Evolutionary conservation across 2,888 invertebrate species (phyloP).

Genomic region (Melangyna quadrimaculata): DNA sequence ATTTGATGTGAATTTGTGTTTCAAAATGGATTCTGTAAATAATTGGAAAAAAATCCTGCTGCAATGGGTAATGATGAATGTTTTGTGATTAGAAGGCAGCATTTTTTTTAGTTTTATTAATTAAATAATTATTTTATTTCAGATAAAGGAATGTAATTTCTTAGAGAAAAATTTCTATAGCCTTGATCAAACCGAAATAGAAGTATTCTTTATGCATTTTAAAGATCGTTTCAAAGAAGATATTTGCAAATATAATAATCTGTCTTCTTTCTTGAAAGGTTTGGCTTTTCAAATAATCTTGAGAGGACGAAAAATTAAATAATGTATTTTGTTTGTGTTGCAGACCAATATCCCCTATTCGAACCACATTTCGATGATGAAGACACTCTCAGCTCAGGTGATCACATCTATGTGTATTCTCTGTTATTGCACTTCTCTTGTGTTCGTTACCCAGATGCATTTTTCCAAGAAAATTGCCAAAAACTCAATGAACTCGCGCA

Average conservation of each 20-base stretch:
- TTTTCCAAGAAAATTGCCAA: slow-evolving; percentile 78
- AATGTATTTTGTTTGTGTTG: background rate
- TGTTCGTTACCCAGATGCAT: slow-evolving; percentile 75
- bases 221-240: slow-evolving; percentile 42
- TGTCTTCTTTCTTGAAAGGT: slow-evolving; percentile 76
- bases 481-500: slow-evolving; percentile 76
- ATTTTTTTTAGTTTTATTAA: too few relatives aligned
- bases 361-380: slow-evolving; percentile 74
- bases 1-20: background rate
- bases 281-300: background rate
- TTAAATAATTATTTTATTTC: background rate
- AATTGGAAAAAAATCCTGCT: slow-evolving; percentile 75
- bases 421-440: slow-evolving; percentile 79
- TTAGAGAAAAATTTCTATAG: slow-evolving; percentile 73
- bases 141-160: slow-evolving; percentile 76
- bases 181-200: slow-evolving; percentile 78
- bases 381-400: slow-evolving; percentile 74
- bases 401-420: slow-evolving; percentile 78
- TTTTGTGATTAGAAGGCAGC: background rate
- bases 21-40: slow-evolving; percentile 73
- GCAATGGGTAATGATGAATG: slow-evolving; percentile 74
- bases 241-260: slow-evolving; percentile 26
- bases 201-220: slow-evolving; percentile 76
- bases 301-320: background rate
- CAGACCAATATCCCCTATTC: slow-evolving; percentile 77